Conservation (phyloP, 2,888 invertebrate genomes). For the Ceriagrion tenellum region DNA sequence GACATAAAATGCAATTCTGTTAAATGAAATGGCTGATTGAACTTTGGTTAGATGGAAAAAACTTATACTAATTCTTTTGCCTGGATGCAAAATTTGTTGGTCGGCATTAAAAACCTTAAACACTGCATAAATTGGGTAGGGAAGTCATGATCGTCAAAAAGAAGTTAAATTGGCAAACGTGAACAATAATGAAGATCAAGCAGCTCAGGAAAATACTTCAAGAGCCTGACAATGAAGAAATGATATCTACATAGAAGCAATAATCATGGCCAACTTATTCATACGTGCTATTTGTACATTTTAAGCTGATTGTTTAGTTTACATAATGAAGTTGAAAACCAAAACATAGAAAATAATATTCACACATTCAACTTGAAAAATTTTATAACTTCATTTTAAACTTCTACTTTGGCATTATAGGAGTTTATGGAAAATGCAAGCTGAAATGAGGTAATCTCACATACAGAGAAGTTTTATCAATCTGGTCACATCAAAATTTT, state of each 20-base stretch:
- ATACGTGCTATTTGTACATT: conserved; percentile 19
- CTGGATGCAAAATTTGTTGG: neutral
- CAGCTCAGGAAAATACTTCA: neutral
- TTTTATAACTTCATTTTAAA: neutral
- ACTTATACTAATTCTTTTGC: neutral
- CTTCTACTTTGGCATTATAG: conserved; percentile 51
- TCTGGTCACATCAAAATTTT: conserved; percentile 58
- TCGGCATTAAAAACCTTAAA: neutral
- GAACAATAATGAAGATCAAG: neutral
- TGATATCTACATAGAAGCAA: neutral
- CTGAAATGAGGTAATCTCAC: conserved; percentile 61
- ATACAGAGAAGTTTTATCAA: conserved; percentile 52
- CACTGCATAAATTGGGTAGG: neutral
- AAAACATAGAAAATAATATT: conserved; percentile 19
- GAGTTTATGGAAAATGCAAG: conserved; percentile 46
- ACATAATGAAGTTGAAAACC: neutral
- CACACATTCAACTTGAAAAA: conserved; percentile 35
- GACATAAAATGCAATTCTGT: neutral
- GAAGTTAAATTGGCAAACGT: neutral
- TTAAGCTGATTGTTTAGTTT: neutral
- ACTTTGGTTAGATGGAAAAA: neutral
- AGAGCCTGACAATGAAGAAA: neutral
- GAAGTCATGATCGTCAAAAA: neutral
- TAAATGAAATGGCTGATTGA: neutral
- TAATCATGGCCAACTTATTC: neutral